These are phyloP conservation scores for Drosophila rufa DNA, from an alignment of 1,140 invertebrate genomes.

Conservation along the genomic window DNA sequence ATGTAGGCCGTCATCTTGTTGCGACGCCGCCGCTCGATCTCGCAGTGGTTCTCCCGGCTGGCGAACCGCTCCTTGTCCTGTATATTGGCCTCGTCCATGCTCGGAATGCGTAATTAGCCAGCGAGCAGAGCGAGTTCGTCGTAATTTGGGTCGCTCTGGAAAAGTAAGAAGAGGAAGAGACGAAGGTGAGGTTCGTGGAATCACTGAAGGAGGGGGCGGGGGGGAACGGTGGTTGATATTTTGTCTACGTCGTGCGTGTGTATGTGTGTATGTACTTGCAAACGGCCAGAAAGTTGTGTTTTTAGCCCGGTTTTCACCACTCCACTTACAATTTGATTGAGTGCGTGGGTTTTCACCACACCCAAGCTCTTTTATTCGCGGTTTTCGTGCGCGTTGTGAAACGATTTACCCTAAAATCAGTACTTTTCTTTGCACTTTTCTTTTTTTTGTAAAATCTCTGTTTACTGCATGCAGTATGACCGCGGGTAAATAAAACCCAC, in stretches of 20 bases:
- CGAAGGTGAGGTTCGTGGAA: constrained; percentile 35
- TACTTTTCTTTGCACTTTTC: constrained; percentile 60
- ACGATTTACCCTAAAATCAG: constrained; percentile 23
- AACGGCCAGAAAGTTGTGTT: constrained; percentile 3
- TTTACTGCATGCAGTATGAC: constrained; percentile 60
- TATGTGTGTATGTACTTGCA: constrained; percentile 34
- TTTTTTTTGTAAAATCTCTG: constrained; percentile 66
- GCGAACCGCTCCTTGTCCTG: constrained; percentile 98
- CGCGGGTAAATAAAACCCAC: not conserved
- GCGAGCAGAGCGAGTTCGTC: constrained; percentile 12
- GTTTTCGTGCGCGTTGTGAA: constrained; percentile 23
- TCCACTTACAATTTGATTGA: constrained; percentile 10
- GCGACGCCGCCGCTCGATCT: constrained; percentile 98
- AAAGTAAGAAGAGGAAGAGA: constrained; percentile 16
- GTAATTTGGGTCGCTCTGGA: constrained; percentile 74
- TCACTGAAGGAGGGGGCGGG: constrained; percentile 15
- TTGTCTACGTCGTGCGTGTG: constrained; percentile 67
- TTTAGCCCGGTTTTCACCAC: not conserved
- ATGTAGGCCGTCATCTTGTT: constrained; percentile 99
- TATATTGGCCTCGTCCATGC: constrained; percentile 95
- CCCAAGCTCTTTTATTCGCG: constrained; percentile 8
- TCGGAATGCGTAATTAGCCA: constrained; percentile 76
- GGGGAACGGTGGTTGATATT: constrained; percentile 67
- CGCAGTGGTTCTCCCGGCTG: constrained; percentile 99
- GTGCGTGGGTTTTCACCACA: constrained; percentile 12